Evolutionary conservation across 2,113 vertebrate species (phyloP).

Genomic region (Seriola dumerili): DNA sequence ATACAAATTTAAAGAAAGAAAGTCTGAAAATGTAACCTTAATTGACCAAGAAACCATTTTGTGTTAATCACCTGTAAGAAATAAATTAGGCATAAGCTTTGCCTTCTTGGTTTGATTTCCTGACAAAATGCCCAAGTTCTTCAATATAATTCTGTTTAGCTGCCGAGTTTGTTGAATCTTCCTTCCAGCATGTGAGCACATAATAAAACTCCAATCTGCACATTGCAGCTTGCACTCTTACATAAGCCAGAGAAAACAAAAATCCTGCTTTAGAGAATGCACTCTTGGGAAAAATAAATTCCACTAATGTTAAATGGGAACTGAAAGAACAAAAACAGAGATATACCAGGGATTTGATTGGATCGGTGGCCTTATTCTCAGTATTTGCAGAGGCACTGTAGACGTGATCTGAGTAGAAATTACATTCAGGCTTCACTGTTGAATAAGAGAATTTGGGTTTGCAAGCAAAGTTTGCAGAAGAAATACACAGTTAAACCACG

Average conservation of each 20-base stretch:
- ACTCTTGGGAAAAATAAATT: conserved; percentile 49
- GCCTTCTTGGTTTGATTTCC: background rate
- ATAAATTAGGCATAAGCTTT: background rate
- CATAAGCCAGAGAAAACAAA: conserved; percentile 64
- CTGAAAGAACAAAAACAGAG: conserved; percentile 40
- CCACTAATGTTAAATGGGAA: conserved; percentile 51
- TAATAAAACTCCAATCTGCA: conserved; percentile 64
- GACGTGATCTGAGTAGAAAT: conserved; percentile 19
- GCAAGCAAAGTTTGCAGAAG: background rate
- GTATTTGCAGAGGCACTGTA: conserved; percentile 26
- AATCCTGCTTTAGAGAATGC: conserved; percentile 36
- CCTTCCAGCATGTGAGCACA: conserved; percentile 52
- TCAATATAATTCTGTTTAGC: conserved; percentile 36
- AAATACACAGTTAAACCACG: background rate
- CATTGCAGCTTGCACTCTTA: conserved; percentile 65
- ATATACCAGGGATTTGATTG: conserved; percentile 24
- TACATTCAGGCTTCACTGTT: background rate
- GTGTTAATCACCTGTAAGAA: background rate
- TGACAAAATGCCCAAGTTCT: conserved; percentile 40
- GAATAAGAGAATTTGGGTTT: background rate
- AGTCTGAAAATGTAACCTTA: background rate
- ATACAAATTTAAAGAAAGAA: background rate
- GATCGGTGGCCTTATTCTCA: conserved; percentile 17
- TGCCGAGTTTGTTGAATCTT: conserved; percentile 58
- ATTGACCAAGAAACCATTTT: background rate